Percentiles rank a stretch among this genome's conserved stretches.
These are phyloP conservation scores for Cathartes aura DNA, from an alignment of 2,113 vertebrate species.

Conservation along the genomic window DNA sequence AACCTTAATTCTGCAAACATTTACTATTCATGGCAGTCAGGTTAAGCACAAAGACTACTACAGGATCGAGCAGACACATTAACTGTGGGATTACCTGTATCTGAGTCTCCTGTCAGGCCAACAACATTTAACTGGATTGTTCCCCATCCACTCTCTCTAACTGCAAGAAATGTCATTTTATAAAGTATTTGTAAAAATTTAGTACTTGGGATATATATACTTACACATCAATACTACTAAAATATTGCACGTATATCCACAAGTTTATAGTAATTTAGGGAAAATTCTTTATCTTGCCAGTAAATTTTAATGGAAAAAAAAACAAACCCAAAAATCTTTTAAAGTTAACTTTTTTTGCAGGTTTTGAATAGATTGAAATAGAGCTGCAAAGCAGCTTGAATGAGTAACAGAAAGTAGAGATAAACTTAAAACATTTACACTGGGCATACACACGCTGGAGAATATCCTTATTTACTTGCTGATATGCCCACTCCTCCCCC, in stretches of 20 bases:
- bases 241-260: neutral
- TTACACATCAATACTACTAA: neutral
- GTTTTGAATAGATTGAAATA: neutral
- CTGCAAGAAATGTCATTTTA: neutral
- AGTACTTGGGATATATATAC: neutral
- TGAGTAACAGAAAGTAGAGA: neutral
- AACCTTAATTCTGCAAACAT: neutral
- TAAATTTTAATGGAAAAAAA: neutral
- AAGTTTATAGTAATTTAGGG: neutral
- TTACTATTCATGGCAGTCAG: neutral
- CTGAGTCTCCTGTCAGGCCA: neutral
- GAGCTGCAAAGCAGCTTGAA: neutral
- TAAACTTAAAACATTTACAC: neutral
- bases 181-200: neutral
- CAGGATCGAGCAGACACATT: neutral
- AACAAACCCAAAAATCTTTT: neutral
- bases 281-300: neutral
- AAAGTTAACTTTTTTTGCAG: neutral
- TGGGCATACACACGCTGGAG: neutral
- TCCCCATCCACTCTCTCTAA: neutral
- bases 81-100: neutral
- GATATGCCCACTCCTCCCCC: neutral
- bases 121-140: neutral
- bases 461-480: slow-evolving; percentile 3
- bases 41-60: neutral